phyloP scores from a whole-genome alignment of 2,113 vertebrate genomes.

The Anoura caudifer region DNA sequence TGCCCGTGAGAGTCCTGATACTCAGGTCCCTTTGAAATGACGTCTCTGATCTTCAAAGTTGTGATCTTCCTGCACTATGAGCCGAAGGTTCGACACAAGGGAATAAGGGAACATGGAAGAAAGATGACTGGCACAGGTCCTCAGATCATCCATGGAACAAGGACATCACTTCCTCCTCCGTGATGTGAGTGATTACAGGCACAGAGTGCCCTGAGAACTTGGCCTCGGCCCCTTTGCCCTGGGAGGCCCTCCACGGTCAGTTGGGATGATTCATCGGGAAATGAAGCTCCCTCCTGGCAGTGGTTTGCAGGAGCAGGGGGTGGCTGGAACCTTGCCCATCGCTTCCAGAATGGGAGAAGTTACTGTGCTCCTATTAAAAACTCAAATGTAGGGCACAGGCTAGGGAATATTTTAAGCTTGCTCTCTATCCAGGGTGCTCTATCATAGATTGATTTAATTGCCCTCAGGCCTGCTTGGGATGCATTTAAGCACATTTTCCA shows the following conservation, averaged over 20 bases:
- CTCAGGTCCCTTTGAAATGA: not conserved
- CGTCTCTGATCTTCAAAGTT: not conserved
- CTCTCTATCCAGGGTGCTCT: not conserved
- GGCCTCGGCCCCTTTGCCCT: not conserved
- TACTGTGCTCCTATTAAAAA: conserved; percentile 6
- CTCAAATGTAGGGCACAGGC: not conserved
- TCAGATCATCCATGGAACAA: not conserved
- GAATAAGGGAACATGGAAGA: not conserved
- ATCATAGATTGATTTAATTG: not conserved
- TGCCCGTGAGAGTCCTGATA: not conserved
- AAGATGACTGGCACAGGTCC: not conserved
- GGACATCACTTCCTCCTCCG: not conserved
- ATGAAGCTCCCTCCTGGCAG: conserved; percentile 17
- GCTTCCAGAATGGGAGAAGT: conserved; percentile 27
- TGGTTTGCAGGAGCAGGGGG: not conserved
- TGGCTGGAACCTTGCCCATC: not conserved
- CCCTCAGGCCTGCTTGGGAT: not conserved
- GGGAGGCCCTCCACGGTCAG: not conserved
- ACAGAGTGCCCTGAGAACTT: not conserved
- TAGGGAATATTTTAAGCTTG: not conserved
- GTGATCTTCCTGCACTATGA: not conserved
- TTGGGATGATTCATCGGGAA: conserved; percentile 53
- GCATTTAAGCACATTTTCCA: not conserved
- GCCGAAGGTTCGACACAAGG: not conserved
- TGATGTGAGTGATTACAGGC: not conserved